These are phyloP conservation scores for Ditylenchus weischeri DNA, from an alignment of 2,888 invertebrate genomes.

Conservation along the genomic window DNA sequence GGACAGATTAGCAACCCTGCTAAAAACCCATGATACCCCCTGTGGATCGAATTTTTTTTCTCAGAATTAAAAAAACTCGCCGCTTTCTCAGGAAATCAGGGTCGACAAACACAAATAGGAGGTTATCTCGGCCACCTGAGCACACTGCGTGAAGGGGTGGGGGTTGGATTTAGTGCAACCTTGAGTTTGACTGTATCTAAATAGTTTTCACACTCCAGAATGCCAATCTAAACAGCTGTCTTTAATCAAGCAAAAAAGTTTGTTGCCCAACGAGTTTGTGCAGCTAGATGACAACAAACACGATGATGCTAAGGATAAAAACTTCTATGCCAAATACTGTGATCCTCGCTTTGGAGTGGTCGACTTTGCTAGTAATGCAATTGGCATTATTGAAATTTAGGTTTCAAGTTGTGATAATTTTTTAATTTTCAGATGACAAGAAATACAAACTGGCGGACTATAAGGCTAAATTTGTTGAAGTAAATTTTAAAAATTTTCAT, in stretches of 20 bases:
- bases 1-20: too few relatives aligned
- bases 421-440: not conserved
- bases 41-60: too few relatives aligned
- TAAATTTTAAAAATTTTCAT: not conserved
- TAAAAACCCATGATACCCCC: too few relatives aligned
- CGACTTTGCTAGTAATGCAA: not conserved
- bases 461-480: not conserved
- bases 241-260: not conserved
- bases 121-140: too few relatives aligned
- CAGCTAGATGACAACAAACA: not conserved
- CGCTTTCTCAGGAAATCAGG: too few relatives aligned
- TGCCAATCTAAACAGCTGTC: not conserved
- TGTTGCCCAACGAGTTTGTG: not conserved
- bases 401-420: not conserved
- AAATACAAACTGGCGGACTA: not conserved
- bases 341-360: not conserved
- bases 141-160: too few relatives aligned
- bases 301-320: not conserved
- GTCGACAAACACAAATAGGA: too few relatives aligned
- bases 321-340: conserved; percentile 1
- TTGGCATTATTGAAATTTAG: not conserved
- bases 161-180: too few relatives aligned
- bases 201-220: not conserved
- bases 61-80: too few relatives aligned
- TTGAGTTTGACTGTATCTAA: not conserved